Percentiles rank a stretch among this genome's conserved stretches.
phyloP scores from a whole-genome alignment of 2,888 invertebrate species.

The Apocheima hispidaria region DNA sequence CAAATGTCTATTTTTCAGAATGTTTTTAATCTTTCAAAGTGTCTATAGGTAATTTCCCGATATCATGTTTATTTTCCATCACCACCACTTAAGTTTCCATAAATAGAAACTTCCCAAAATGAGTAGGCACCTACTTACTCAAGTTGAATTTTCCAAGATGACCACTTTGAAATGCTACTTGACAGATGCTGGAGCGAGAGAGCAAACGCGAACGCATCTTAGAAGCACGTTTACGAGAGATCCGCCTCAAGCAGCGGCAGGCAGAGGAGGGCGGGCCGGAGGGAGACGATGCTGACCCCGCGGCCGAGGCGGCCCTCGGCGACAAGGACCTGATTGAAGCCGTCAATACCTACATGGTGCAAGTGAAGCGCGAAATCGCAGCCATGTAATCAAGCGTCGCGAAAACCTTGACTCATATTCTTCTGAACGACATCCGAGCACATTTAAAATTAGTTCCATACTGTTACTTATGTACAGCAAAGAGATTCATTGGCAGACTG shows the following conservation, averaged over 20 bases:
- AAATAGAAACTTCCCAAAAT: too few relatives aligned
- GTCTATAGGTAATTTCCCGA: too few relatives aligned
- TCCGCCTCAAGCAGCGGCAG: constrained; percentile 85
- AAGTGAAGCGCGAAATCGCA: constrained; percentile 57
- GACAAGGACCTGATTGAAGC: constrained; percentile 69
- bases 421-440: too few relatives aligned
- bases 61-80: too few relatives aligned
- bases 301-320: constrained; percentile 44
- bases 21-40: too few relatives aligned
- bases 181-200: constrained; percentile 96
- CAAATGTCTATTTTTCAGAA: too few relatives aligned
- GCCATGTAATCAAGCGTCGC: constrained; percentile 17
- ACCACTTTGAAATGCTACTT: not conserved
- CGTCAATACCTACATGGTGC: constrained; percentile 51
- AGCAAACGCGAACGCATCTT: constrained; percentile 95
- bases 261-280: constrained; percentile 63
- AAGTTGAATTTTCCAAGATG: not conserved
- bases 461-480: too few relatives aligned
- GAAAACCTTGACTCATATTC: too few relatives aligned
- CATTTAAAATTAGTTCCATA: too few relatives aligned
- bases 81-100: too few relatives aligned
- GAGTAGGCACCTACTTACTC: not conserved
- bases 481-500: too few relatives aligned
- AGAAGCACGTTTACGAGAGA: constrained; percentile 94
- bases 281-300: constrained; percentile 45